phyloP scores from a whole-genome alignment of 2,797 vertebrate species.

The Perodicticus potto region DNA sequence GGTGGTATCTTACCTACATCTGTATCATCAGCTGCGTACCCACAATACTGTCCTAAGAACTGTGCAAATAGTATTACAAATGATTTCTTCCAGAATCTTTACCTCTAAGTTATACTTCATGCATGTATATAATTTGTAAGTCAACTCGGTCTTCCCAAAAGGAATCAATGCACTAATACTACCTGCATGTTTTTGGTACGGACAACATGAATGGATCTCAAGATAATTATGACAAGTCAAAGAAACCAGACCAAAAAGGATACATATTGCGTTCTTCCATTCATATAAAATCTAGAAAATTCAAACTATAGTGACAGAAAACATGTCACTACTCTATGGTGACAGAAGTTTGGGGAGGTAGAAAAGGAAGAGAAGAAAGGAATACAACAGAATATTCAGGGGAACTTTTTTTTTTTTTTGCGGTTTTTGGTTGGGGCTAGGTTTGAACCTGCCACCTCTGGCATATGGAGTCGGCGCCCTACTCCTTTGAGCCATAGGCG shows the following conservation, averaged over 20 bases:
- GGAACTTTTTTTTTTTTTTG: too few species aligned
- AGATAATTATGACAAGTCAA: slow-evolving; percentile 34
- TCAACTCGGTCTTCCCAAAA: slow-evolving; percentile 29
- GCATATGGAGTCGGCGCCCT: too few species aligned
- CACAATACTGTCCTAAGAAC: neutral
- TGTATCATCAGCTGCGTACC: neutral
- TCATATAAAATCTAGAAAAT: slow-evolving; percentile 54
- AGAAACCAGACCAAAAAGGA: neutral
- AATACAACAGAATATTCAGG: neutral
- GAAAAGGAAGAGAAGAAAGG: neutral
- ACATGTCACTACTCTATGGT: neutral
- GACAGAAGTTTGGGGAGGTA: neutral
- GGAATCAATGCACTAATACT: neutral
- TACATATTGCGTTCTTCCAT: neutral
- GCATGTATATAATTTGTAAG: neutral
- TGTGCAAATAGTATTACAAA: neutral
- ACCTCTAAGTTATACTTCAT: neutral
- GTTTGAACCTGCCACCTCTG: too few species aligned
- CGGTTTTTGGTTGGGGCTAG: too few species aligned
- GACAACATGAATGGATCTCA: neutral
- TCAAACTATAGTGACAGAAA: neutral
- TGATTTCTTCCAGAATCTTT: slow-evolving; percentile 22
- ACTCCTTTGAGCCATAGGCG: too few species aligned
- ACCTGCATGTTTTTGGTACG: neutral
- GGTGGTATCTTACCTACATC: neutral